Conservation (phyloP, 2,797 vertebrate species). For the Myotis planiceps region DNA sequence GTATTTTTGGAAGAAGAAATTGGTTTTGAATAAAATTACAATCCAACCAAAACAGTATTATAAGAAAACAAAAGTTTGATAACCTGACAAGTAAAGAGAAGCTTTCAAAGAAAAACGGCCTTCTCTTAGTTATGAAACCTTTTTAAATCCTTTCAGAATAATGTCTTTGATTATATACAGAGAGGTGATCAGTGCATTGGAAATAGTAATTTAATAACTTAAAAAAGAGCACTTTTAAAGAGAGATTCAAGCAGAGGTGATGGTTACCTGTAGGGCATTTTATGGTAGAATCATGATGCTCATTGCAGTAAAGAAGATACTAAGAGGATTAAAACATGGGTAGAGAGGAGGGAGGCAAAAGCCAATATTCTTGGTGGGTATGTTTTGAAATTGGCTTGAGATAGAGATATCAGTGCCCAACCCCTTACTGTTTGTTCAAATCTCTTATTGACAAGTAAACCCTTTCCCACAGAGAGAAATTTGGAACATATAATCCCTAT, state of each 20-base stretch:
- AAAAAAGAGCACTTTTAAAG: conserved; percentile 60
- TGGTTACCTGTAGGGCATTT: conserved; percentile 54
- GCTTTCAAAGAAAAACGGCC: background rate
- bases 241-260: conserved; percentile 66
- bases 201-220: conserved; percentile 44
- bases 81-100: background rate
- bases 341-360: conserved; percentile 67
- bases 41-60: background rate
- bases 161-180: background rate
- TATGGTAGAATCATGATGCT: conserved; percentile 72
- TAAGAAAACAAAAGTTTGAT: conserved; percentile 20
- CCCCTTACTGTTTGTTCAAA: conserved; percentile 83
- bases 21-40: conserved; percentile 29
- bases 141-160: conserved; percentile 60
- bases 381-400: conserved; percentile 77
- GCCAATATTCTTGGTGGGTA: conserved; percentile 69
- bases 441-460: conserved; percentile 84
- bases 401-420: conserved; percentile 81
- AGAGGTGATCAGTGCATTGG: background rate
- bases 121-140: conserved; percentile 7
- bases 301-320: conserved; percentile 74
- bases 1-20: conserved; percentile 27
- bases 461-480: conserved; percentile 86
- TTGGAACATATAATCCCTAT: conserved; percentile 82
- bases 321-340: conserved; percentile 86